A percentile compares a stretch with the other conserved stretches of the same genome.
phyloP scores from a whole-genome alignment of 1,140 invertebrate genomes.

The Drosophila subobscura region DNA sequence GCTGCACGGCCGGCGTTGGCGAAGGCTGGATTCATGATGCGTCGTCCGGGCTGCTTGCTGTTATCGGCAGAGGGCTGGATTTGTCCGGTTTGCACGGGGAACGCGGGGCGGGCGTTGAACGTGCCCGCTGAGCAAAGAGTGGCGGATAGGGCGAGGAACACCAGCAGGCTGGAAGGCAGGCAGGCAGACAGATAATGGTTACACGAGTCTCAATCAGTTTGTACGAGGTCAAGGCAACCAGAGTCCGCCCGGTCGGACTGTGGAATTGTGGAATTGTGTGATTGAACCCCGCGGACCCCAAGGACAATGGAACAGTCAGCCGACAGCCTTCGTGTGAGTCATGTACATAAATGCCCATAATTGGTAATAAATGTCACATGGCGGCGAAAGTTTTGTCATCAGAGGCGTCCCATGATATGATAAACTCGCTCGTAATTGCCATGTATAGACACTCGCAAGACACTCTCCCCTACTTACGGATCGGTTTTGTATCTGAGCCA shows the following conservation, averaged over 20 bases:
- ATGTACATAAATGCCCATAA: constrained; percentile 35
- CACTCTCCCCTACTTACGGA: constrained; percentile 46
- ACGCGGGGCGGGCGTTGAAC: constrained; percentile 66
- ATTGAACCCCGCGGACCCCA: neutral
- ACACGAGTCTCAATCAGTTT: constrained; percentile 5
- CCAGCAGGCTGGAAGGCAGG: constrained; percentile 44
- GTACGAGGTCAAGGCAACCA: neutral
- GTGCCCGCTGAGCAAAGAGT: constrained; percentile 66
- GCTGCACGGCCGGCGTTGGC: constrained; percentile 86
- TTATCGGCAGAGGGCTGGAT: constrained; percentile 53
- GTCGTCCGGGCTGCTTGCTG: constrained; percentile 65
- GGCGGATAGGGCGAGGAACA: constrained; percentile 52
- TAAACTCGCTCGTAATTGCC: constrained; percentile 19
- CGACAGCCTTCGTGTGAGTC: constrained; percentile 36
- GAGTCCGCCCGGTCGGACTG: too few relatives aligned
- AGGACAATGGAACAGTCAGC: neutral
- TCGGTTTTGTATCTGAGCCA: neutral
- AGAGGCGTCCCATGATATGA: neutral
- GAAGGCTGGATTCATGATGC: constrained; percentile 86
- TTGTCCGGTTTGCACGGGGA: constrained; percentile 64
- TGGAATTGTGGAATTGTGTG: neutral
- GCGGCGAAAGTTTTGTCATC: neutral
- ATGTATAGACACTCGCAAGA: neutral
- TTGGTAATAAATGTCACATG: constrained; percentile 24
- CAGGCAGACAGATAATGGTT: constrained; percentile 27